Base-by-base conservation (phyloP, 1,140 invertebrate species). In the Geopemphigus sp. region DNA sequence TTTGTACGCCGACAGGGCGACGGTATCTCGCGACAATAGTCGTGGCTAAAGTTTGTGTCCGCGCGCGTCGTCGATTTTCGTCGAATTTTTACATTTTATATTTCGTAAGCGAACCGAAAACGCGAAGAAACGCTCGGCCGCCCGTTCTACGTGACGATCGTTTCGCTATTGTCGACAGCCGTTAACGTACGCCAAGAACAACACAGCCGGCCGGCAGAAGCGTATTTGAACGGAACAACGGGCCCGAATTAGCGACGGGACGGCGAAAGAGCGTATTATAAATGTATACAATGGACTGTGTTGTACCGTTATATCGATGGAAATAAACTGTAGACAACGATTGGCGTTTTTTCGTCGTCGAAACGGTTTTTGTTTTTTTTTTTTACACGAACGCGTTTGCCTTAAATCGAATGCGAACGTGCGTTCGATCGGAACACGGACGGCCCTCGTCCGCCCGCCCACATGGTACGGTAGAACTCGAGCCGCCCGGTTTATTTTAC, bases 51-150 rank as follows among this genome's bases (percentile, higher is more conserved):
- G 47, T 50, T 50, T 10, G 32, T n/a, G n/a, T n/a, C 24, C 66
- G 45, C 17, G 66, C 66, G 47, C 66, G 26, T n/a, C 66, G 66
- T 70, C 50, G 50, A 50, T 70, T 70, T 22, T 26, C 50, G 26
- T 39, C 17, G 56, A 56, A 56, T 73, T 73, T 73, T 56, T 72
- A 72, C 68, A 72, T 72, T 72, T 72, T 73, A 56, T 73, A 73
- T 59, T 57, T 76, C 39, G 39, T 73, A 73, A 76, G 32, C 24
- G 22, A 24, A 59, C n/a, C 32, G 26, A 76, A 57, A 45, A 76
- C n/a, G 12, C 39, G 59, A 29, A 76, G 14, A 32, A 57, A 73
- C 15, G n/a, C 59, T 59, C 32, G 61, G 56, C 54, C 59, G 24
- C 45, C 53, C 32, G 39, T 57, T 74, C 61, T 15, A n/a, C 61